Evolutionary conservation across 2,888 invertebrate genomes (phyloP), one percentile per base, ranked within the genome.

Genomic region (Lymantria monacha): DNA sequence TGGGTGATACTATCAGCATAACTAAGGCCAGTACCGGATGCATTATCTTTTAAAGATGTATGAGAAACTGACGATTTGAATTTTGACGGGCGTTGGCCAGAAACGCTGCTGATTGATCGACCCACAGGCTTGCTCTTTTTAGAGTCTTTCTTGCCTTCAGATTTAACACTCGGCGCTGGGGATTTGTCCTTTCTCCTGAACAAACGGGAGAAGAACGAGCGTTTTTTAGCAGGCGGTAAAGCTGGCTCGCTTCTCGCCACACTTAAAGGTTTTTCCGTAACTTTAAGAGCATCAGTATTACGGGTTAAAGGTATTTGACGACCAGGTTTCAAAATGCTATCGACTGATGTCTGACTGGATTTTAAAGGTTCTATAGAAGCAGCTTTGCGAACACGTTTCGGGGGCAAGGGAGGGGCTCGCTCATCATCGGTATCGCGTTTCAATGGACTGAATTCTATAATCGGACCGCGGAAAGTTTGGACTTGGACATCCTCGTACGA

Each of bases 321-420:
- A 1, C 90, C 91, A 1, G 91, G 89, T 50, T 83, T 84, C 0
- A 88, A 63, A 30, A 89, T 72, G 44, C 85, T 83, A 46, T 89
- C 84, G 9, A 87, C 88, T 0, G 91, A 89, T 0, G 85, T 87
- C 50, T 88, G 89, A 44, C 87, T 92, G 13, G 77, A 83, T 65
- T 74, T 88, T 63, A 91, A 82, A 0, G 78, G 75, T 53, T 87
- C 89, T 7, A 75, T 70, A 3, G 76, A 70, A 7, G 80, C 63
- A 22, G 92, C 83, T 60, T 94, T 94, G 48, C 94, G 94, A 2
- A 94, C 88, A 45, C 97, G 93, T 75, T 97, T 97, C 0, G 97
- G 97, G 0, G 97, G 97, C 51, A 96, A 71, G 0, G 96, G 96
- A 0, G 97, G 96, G 42, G 95, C 88, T 63, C 93, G 92, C 61